Percentiles rank a stretch among this genome's conserved stretches.
These are phyloP conservation scores for Hydrocynus forskahlii DNA, from an alignment of 2,797 vertebrate species.

Conservation along the genomic window DNA sequence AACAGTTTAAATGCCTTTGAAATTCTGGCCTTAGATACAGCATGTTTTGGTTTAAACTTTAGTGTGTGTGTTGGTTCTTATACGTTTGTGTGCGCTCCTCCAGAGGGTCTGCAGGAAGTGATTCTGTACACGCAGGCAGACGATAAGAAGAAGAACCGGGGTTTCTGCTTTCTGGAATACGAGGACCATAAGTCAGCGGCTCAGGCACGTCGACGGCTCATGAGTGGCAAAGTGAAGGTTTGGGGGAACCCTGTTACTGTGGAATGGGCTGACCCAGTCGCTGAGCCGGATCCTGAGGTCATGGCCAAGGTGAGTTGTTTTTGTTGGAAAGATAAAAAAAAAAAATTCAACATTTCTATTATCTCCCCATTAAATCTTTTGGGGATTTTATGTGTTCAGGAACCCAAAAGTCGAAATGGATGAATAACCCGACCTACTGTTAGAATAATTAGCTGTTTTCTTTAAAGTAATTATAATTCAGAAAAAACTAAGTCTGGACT, in stretches of 20 bases:
- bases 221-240: slow-evolving; percentile 99
- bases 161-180: slow-evolving; percentile 98
- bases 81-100: slow-evolving; percentile 22
- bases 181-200: slow-evolving; percentile 99
- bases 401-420: too few species aligned
- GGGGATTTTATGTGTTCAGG: background rate
- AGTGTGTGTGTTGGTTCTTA: background rate
- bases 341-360: background rate
- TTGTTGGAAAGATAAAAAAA: background rate
- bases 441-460: background rate
- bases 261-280: slow-evolving; percentile 98
- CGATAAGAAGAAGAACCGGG: slow-evolving; percentile 99
- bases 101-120: slow-evolving; percentile 87
- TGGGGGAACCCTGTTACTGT: slow-evolving; percentile 99
- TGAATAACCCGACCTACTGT: background rate
- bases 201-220: slow-evolving; percentile 96
- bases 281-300: slow-evolving; percentile 96
- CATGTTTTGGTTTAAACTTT: background rate
- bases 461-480: background rate
- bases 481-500: background rate
- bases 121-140: slow-evolving; percentile 99
- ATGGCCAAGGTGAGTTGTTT: slow-evolving; percentile 90
- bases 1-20: too few species aligned
- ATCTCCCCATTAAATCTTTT: background rate
- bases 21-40: background rate